Evolutionary conservation across 2,888 invertebrate genomes (phyloP).

Genomic region (Dryobotodes eremita): DNA sequence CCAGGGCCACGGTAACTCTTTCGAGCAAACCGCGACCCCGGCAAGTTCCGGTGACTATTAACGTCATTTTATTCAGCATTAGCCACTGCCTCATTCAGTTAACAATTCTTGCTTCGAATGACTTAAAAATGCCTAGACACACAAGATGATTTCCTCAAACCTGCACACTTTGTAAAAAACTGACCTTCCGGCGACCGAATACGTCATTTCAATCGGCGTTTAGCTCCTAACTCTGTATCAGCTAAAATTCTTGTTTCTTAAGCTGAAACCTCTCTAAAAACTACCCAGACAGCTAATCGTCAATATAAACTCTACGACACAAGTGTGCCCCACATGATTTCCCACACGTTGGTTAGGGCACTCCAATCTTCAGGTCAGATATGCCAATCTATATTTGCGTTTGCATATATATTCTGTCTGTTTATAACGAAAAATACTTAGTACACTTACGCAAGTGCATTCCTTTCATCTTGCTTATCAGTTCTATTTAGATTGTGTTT

Average conservation of each 20-base stretch:
- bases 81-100: neutral
- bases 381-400: constrained; percentile 59
- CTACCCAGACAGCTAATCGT: neutral
- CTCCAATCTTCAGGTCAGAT: constrained; percentile 59
- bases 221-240: no score
- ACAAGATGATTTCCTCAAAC: neutral
- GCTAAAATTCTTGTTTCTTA: neutral
- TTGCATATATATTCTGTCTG: constrained; percentile 35
- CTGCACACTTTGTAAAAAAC: neutral
- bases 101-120: neutral
- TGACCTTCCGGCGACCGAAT: neutral
- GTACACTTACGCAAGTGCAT: constrained; percentile 66
- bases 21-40: no score
- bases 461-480: constrained; percentile 69
- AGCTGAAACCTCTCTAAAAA: neutral
- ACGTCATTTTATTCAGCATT: neutral
- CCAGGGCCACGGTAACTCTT: no score
- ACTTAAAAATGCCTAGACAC: neutral
- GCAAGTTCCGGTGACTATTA: neutral
- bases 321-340: constrained; percentile 59
- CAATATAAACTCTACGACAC: neutral
- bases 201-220: neutral
- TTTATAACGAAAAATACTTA: constrained; percentile 47
- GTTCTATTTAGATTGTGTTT: constrained; percentile 64
- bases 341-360: constrained; percentile 57